These are phyloP conservation scores for Actinia equina DNA, from an alignment of 64 coral and sea anemone genomes.

Conservation along the genomic window DNA sequence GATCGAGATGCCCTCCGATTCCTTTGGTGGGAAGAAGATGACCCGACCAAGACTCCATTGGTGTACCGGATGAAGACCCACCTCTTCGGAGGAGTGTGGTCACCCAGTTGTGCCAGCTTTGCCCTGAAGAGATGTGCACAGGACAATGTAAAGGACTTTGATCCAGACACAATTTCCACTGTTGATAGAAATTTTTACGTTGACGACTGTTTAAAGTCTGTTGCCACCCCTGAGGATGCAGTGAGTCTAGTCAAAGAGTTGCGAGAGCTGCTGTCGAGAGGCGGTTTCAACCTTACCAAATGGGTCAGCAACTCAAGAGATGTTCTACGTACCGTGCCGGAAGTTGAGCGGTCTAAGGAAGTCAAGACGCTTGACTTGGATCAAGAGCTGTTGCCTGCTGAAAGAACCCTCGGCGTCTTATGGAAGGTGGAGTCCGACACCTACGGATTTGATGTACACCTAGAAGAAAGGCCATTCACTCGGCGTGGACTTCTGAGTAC, in stretches of 20 bases:
- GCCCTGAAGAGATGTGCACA: slow-evolving; percentile 33
- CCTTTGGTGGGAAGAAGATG: slow-evolving; percentile 43
- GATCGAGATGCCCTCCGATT: slow-evolving; percentile 31
- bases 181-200: slow-evolving; percentile 35
- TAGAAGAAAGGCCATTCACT: slow-evolving; percentile 26
- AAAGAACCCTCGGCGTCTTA: slow-evolving; percentile 36
- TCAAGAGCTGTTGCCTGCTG: slow-evolving; percentile 5
- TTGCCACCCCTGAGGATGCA: not conserved
- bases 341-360: slow-evolving; percentile 31
- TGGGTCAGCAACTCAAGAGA: slow-evolving; percentile 39
- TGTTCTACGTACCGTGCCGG: slow-evolving; percentile 29
- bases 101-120: slow-evolving; percentile 57
- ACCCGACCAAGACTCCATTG: not conserved
- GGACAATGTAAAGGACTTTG: too few relatives aligned
- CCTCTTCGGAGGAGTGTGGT: slow-evolving; percentile 38
- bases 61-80: slow-evolving; percentile 44
- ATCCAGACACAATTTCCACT: slow-evolving; percentile 6
- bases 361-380: slow-evolving; percentile 33
- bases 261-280: slow-evolving; percentile 11
- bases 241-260: not conserved
- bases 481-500: slow-evolving; percentile 29
- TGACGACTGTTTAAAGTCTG: slow-evolving; percentile 32
- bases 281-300: slow-evolving; percentile 40
- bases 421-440: slow-evolving; percentile 45
- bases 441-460: slow-evolving; percentile 35